Evolutionary conservation across 2,888 invertebrate species (phyloP).

Genomic region (Cosmopolites sordidus): DNA sequence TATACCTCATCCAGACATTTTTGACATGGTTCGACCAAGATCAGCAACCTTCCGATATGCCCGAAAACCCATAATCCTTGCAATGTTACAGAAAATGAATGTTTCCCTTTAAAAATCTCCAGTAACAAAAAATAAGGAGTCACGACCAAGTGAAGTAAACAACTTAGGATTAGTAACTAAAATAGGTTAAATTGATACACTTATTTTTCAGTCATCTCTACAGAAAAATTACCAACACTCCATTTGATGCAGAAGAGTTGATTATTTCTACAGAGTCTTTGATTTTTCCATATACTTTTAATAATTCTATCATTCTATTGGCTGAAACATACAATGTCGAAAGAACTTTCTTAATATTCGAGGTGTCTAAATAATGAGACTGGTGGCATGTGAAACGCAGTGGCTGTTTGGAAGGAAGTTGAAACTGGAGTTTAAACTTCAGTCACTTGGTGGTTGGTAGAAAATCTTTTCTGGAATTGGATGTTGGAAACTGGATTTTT

Average conservation of each 20-base stretch:
- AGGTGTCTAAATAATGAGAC: too few species aligned
- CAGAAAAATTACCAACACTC: conserved; percentile 16
- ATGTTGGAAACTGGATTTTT: too few species aligned
- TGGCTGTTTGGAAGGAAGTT: too few species aligned
- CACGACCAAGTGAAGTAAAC: conserved; percentile 31
- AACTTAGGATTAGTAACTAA: conserved; percentile 32
- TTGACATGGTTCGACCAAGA: conserved; percentile 34
- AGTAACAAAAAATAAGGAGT: conserved; percentile 33
- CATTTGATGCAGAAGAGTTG: conserved; percentile 25
- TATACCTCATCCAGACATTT: conserved; percentile 31
- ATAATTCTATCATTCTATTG: conserved; percentile 24
- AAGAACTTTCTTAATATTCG: too few species aligned
- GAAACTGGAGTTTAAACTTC: too few species aligned
- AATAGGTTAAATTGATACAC: conserved; percentile 38
- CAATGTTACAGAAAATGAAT: conserved; percentile 40
- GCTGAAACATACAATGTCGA: conserved; percentile 14
- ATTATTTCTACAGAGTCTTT: conserved; percentile 27
- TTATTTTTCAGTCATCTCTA: too few species aligned
- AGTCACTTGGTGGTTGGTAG: too few species aligned
- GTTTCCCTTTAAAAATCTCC: conserved; percentile 28
- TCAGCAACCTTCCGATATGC: conserved; percentile 31
- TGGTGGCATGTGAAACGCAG: too few species aligned
- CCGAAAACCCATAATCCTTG: conserved; percentile 28
- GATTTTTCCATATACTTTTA: conserved; percentile 29
- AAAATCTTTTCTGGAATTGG: too few species aligned